A percentile compares a stretch with the other conserved stretches of the same genome.
These are phyloP conservation scores for Macaria liturata DNA, from an alignment of 2,888 invertebrate species.

Conservation along the genomic window DNA sequence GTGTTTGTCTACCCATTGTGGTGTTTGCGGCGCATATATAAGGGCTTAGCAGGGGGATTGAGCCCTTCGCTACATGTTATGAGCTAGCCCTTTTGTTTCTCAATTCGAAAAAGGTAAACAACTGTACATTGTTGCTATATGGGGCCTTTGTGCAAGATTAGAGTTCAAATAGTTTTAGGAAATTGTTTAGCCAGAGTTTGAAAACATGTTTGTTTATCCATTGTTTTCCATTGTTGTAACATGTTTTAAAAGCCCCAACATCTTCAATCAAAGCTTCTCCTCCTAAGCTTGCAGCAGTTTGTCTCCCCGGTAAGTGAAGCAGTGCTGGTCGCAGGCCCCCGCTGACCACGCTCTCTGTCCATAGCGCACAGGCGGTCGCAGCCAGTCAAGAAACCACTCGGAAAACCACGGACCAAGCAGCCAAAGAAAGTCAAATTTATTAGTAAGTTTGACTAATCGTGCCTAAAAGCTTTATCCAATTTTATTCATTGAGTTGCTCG, in stretches of 20 bases:
- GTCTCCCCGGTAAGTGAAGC: constrained; percentile 43
- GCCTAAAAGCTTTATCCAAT: too few species aligned
- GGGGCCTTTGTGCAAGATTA: too few species aligned
- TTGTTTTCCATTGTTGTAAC: too few species aligned
- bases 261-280: too few species aligned
- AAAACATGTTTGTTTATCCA: too few species aligned
- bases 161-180: too few species aligned
- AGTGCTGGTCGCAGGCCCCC: constrained; percentile 37
- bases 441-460: constrained; percentile 85
- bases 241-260: too few species aligned
- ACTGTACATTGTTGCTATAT: neutral
- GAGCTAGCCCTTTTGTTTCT: constrained; percentile 15
- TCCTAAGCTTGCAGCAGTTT: constrained; percentile 15
- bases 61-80: constrained; percentile 10
- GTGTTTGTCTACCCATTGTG: constrained; percentile 45
- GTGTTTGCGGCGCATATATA: constrained; percentile 35
- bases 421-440: constrained; percentile 96
- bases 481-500: too few species aligned
- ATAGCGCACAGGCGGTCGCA: constrained; percentile 82
- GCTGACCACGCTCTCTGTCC: constrained; percentile 46
- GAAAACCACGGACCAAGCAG: constrained; percentile 92
- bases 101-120: constrained; percentile 7
- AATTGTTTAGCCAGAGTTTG: too few species aligned
- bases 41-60: constrained; percentile 12
- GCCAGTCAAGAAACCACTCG: constrained; percentile 91